Evolutionary conservation across 37 sponge, comb jelly and placozoan genomes (phyloP), one percentile per base, ranked within the genome.

Genomic region (Spongia lamella): DNA sequence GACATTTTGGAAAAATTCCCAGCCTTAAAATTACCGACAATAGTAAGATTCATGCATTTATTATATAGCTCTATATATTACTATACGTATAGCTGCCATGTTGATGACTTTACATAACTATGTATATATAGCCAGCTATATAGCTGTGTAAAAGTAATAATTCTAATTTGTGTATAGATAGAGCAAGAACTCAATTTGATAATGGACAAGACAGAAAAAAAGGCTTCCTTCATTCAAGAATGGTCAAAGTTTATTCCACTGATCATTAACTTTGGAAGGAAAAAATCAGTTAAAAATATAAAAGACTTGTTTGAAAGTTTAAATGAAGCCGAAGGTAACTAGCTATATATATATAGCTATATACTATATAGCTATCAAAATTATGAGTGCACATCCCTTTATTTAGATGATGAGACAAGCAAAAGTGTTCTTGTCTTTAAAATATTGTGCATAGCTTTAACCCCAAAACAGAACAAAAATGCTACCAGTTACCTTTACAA

Each of bases 161-260:
- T 1, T 76, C 2, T 43, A 29, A 37, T 5, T 36, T 74, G 14
- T 13, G 17, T 66, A 7, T 34, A 78, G 79, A 55, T 78, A 52
- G 79, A 79, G 14, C 79, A 79, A 20, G 79, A 79, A 33, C 37
- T 79, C 60, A 61, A n/a, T 0, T 1, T 22, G 22, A 9, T 33
- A 70, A 69, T 15, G 36, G 61, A 31, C 57, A 58, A 17, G 7
- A 25, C 43, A 15, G 51, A 38, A 79, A 58, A 38, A 56, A 58
- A 58, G 32, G 32, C 19, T 6, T 24, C 6, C 26, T 30, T 53
- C 19, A 11, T 53, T 2, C 5, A 43, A 43, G 47, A 43, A 9
- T 43, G 47, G 47, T 43, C 47, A 43, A 43, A 43, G 47, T 43
- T 13, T 43, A 9, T 9, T 43, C 47, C 47, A 43, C 7, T 9